Evolutionary conservation across 1,140 invertebrate genomes (phyloP).

Genomic region (Drosophila mayri): DNA sequence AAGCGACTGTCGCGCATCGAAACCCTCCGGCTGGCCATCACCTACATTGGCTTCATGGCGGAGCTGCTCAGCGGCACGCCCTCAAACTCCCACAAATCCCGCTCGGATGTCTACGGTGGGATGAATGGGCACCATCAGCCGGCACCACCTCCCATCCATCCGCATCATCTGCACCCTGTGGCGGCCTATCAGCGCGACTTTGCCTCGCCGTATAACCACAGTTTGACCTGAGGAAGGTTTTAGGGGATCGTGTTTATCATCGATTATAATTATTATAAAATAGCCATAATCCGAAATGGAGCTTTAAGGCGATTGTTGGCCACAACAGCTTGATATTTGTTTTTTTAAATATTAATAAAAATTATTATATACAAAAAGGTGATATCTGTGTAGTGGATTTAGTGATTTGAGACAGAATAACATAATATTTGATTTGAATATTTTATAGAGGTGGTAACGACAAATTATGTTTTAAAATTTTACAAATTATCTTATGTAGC

Average conservation of each 20-base stretch:
- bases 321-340: background rate
- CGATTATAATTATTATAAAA: background rate
- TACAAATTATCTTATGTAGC: too few relatives aligned
- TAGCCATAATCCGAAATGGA: background rate
- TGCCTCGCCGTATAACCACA: constrained; percentile 80
- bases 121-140: constrained; percentile 80
- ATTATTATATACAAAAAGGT: background rate
- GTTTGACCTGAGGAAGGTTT: constrained; percentile 28
- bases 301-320: constrained; percentile 4
- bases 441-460: too few relatives aligned
- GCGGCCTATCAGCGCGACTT: constrained; percentile 79
- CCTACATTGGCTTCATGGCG: constrained; percentile 99
- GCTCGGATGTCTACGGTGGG: constrained; percentile 79
- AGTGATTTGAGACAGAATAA: background rate
- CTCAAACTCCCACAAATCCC: constrained; percentile 85
- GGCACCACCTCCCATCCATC: constrained; percentile 66
- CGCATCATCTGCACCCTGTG: constrained; percentile 73
- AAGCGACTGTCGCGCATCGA: constrained; percentile 99
- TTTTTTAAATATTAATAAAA: constrained; percentile 5
- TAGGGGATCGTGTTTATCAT: background rate
- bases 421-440: too few relatives aligned
- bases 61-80: constrained; percentile 91
- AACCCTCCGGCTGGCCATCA: constrained; percentile 97
- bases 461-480: too few relatives aligned
- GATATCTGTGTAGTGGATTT: background rate